Base-by-base conservation (phyloP, 2,888 invertebrate species). In the Nemurella pictetii region DNA sequence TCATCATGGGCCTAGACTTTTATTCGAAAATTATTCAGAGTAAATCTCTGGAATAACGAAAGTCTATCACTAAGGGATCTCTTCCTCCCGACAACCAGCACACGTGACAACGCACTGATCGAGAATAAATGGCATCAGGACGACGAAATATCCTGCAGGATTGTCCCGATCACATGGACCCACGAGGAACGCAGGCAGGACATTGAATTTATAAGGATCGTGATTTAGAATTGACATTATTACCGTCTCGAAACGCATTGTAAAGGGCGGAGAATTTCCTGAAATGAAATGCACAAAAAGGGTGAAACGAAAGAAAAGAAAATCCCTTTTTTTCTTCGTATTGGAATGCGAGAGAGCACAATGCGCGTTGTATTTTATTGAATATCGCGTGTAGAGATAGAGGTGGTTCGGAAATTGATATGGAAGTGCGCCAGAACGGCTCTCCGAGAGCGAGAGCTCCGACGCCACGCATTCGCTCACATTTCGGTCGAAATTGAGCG, bases 201-300 rank as follows among this genome's bases (percentile, higher is more conserved):
- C 5, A 20, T 20, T 9, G 82, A 82, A 82, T 55, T 55, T 55
- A 55, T 28, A 36, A 55, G 82, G 29, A 36, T 28, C 78, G 78
- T 78, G 78, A 72, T 82, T 82, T 82, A 55, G 82, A 82, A 82
- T 82, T 72, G 82, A 55, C 82, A 82, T 82, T 82, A 82, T 82
- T 82, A 72, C 82, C n/a, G 9, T 36, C 72, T 72, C 26, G 82
- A 25, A 55, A 26, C 28, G 72, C 32, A 35, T 36, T 75, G 75
- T 7, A 30, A 35, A n/a, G 15, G n/a, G 36, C 80, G 80, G 32
- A 7, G 30, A 30, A 35, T 35, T 55, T 55, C 55, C 55, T 12
- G 55, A 55, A 55, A 55, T 81, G 80, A 35, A n/a, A 35, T 35
- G 80, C 35, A 81, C 32, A 81, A 81, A 81, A 32, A 36, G 32